These are phyloP conservation scores for Phasianus colchicus DNA, from an alignment of 2,113 vertebrate genomes.

Conservation along the genomic window DNA sequence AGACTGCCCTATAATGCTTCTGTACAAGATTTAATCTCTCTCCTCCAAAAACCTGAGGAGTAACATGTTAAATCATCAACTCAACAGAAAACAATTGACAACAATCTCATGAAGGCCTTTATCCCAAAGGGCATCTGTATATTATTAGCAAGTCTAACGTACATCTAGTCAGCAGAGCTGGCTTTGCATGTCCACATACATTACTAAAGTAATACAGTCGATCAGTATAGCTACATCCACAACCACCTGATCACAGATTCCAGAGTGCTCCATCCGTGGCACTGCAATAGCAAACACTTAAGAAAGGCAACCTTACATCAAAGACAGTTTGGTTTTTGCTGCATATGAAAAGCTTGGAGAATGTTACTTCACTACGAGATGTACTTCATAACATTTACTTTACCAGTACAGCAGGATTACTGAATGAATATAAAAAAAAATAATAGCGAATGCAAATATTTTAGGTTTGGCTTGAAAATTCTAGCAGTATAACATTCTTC, in stretches of 20 bases:
- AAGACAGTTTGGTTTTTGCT: not conserved
- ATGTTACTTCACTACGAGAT: not conserved
- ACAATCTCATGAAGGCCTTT: constrained; percentile 3
- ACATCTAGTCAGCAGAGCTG: not conserved
- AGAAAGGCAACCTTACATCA: not conserved
- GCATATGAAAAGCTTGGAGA: not conserved
- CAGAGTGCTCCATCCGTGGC: not conserved
- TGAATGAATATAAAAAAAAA: not conserved
- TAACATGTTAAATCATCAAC: not conserved
- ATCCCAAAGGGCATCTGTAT: not conserved
- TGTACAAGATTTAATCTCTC: constrained; percentile 36
- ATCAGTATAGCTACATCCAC: not conserved
- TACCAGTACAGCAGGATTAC: not conserved
- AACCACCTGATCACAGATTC: not conserved
- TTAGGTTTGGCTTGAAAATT: not conserved
- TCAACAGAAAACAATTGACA: not conserved
- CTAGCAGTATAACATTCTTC: not conserved
- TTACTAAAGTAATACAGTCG: not conserved
- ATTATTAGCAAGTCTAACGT: not conserved
- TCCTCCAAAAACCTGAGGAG: constrained; percentile 4
- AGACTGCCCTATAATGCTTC: not conserved
- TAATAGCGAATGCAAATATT: not conserved
- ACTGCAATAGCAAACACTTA: not conserved
- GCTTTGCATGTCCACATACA: not conserved
- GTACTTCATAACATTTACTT: not conserved